Base-by-base conservation (phyloP, 37 sponge, comb jelly and placozoan genomes). In the Chondrosia reniformis region DNA sequence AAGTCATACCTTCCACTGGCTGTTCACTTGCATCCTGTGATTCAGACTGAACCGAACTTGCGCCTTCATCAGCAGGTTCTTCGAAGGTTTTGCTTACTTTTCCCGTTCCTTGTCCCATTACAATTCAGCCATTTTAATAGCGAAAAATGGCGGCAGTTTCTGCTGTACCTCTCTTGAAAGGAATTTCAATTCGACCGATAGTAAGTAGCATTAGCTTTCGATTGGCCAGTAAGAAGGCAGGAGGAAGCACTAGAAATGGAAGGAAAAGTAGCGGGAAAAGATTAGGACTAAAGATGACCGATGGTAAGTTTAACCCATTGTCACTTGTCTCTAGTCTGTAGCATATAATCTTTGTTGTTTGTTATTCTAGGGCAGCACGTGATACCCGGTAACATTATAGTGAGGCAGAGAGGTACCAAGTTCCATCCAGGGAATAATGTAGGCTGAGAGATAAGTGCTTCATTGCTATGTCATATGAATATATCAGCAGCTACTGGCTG, bases 401-500 rank as follows among this genome's bases (percentile, higher is more conserved):
- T 94, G 45, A 55, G 89, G 2, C 95, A 94, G 45, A 76, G 95
- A 57, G 93, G 93, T 12, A 91, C 93, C 8, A 21, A 15, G 27
- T 94, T 87, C 58, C 80, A 85, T 52, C 93, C 95, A 38, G 95
- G 95, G 49, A 46, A 58, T n/a, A 94, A 94, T 76, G 95, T 88
- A 39, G 40, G 86, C 45, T 33, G 8, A 7, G 2, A 24, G 9
- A 38, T 45, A 10, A 6, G 21, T 40, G 49, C 49, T 44, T n/a
- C 25, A 25, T 24, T 28, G 27, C 27, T 8, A 12, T 22, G 27
- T 22, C 27, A 62, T 9, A 9, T 22, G 9, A 8, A 62, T 62
- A 12, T 28, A 12, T 9, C 25, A 25, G 27, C 27, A 25, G 27
- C 17, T 62, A 22, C 27, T 62, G 17, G 27, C 63, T 67, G 41